These are phyloP conservation scores for Thunnus thynnus DNA, from an alignment of 2,113 vertebrate species.

Conservation along the genomic window DNA sequence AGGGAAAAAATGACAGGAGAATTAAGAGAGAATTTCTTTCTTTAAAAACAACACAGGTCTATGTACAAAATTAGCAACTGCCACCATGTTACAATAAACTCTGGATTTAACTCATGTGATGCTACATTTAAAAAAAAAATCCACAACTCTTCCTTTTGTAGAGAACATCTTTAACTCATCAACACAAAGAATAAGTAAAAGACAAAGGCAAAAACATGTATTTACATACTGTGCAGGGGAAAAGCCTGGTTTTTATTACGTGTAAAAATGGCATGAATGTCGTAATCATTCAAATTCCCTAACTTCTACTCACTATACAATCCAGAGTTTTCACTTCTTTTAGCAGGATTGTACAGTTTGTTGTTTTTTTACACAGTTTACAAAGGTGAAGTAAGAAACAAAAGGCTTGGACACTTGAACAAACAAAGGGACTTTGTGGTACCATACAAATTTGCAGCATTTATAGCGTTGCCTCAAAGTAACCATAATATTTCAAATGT, in stretches of 20 bases:
- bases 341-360: constrained; percentile 75
- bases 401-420: constrained; percentile 70
- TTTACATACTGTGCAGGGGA: constrained; percentile 64
- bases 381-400: constrained; percentile 68
- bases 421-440: constrained; percentile 62
- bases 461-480: constrained; percentile 66
- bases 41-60: constrained; percentile 58
- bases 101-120: constrained; percentile 26
- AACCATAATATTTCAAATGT: constrained; percentile 76
- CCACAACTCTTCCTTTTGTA: constrained; percentile 16
- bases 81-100: constrained; percentile 54
- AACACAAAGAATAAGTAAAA: constrained; percentile 36
- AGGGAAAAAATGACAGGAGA: constrained; percentile 30
- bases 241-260: constrained; percentile 37
- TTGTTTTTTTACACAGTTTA: constrained; percentile 76
- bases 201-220: constrained; percentile 58
- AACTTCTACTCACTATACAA: constrained; percentile 77
- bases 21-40: constrained; percentile 13
- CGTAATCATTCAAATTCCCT: constrained; percentile 59
- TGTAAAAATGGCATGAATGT: constrained; percentile 71
- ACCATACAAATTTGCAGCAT: constrained; percentile 77
- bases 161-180: constrained; percentile 28
- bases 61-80: constrained; percentile 74
- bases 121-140: constrained; percentile 41
- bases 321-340: constrained; percentile 55